A percentile compares a stretch with the other conserved stretches of the same genome.
phyloP scores from a whole-genome alignment of 2,113 vertebrate species.

The Sorex araneus region DNA sequence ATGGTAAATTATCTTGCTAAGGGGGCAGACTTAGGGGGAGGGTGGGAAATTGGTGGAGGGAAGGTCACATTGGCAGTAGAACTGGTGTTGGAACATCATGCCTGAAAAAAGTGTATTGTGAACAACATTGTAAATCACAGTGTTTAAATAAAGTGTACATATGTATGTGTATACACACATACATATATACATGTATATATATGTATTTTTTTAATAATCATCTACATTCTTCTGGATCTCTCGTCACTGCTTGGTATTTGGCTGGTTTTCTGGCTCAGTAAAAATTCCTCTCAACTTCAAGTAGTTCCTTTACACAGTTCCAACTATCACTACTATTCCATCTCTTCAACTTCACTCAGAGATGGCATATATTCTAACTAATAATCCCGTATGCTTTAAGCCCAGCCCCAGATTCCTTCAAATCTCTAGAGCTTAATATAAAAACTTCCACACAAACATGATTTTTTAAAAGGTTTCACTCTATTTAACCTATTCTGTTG shows the following conservation, averaged over 20 bases:
- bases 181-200: too few relatives aligned
- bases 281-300: background rate
- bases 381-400: background rate
- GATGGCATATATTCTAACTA: background rate
- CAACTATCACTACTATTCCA: background rate
- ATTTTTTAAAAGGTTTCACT: background rate
- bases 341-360: background rate
- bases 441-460: conserved; percentile 18
- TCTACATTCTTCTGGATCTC: background rate
- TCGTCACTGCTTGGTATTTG: background rate
- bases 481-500: background rate
- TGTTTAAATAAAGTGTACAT: too few relatives aligned
- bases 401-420: background rate
- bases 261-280: background rate
- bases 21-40: too few relatives aligned
- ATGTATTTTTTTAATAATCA: too few relatives aligned
- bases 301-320: background rate
- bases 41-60: too few relatives aligned
- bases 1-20: too few relatives aligned
- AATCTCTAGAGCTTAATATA: background rate
- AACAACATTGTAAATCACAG: too few relatives aligned
- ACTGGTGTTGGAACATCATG: too few relatives aligned
- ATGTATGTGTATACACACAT: too few relatives aligned
- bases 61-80: too few relatives aligned
- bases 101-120: too few relatives aligned